phyloP scores from a whole-genome alignment of 2,888 invertebrate genomes.

The Pseudococcus viburni region DNA sequence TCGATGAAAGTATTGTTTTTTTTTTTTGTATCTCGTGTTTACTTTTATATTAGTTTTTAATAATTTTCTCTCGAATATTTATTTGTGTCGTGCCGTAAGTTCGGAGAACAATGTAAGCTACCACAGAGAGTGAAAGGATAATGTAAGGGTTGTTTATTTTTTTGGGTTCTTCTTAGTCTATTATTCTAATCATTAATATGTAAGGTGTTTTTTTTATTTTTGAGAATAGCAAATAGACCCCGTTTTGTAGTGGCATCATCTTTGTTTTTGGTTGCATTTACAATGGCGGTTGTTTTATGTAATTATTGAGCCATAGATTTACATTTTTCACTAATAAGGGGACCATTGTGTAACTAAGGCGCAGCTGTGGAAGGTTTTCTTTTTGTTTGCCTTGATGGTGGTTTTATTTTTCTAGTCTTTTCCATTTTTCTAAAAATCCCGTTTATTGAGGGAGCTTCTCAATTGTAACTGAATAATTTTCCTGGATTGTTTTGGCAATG shows the following conservation, averaged over 20 bases:
- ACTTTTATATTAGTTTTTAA: constrained; percentile 19
- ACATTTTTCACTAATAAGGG: neutral
- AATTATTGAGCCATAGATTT: neutral
- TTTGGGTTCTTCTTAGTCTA: constrained; percentile 18
- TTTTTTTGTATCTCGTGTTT: neutral
- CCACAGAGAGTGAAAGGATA: constrained; percentile 41
- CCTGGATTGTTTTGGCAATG: neutral
- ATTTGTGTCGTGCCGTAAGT: neutral
- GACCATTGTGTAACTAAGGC: neutral
- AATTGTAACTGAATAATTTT: neutral
- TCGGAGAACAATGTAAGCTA: neutral
- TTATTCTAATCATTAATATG: constrained; percentile 23
- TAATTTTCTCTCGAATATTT: neutral
- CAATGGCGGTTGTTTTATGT: neutral
- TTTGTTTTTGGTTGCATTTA: neutral
- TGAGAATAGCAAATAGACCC: neutral
- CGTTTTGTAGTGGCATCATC: neutral
- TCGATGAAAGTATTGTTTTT: neutral
- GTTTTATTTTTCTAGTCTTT: neutral
- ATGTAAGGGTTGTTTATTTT: constrained; percentile 18
- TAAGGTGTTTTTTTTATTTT: neutral
- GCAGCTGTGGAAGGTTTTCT: neutral
- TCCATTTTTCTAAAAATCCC: neutral
- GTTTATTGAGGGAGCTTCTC: neutral
- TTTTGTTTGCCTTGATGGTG: neutral